These are phyloP conservation scores for Chrysaora quinquecirrha DNA, from an alignment of 30 jellyfish, hydroid and myxozoan genomes.

Conservation along the genomic window DNA sequence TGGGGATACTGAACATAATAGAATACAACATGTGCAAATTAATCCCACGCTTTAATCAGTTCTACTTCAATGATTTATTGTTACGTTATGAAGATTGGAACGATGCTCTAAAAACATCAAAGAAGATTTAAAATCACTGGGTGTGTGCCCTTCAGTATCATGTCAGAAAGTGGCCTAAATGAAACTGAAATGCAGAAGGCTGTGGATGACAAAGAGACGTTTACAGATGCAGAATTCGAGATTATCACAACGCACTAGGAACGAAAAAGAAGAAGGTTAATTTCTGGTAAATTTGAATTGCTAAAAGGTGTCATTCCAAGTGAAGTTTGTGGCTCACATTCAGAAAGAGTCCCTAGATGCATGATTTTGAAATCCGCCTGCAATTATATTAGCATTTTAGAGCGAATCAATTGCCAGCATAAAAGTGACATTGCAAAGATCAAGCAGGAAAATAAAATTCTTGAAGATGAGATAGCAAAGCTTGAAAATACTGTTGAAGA, in stretches of 20 bases:
- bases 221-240: conserved; percentile 36
- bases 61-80: no score
- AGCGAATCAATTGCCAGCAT: conserved; percentile 46
- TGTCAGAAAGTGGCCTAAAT: no score
- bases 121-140: no score
- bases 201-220: no score
- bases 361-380: conserved; percentile 64
- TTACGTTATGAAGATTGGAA: no score
- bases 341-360: conserved; percentile 69
- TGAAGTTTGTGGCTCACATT: conserved; percentile 30
- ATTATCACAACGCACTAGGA: conserved; percentile 78
- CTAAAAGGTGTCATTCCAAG: conserved; percentile 55
- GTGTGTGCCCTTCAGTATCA: no score
- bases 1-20: no score
- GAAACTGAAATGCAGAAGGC: no score
- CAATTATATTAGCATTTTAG: conserved; percentile 60
- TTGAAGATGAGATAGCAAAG: conserved; percentile 41
- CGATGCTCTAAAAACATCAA: no score
- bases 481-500: conserved; percentile 47
- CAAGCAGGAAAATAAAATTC: conserved; percentile 48
- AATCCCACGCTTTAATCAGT: no score
- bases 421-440: conserved; percentile 52
- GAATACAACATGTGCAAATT: no score
- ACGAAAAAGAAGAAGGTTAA: conserved; percentile 57
- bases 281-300: conserved; percentile 55